Evolutionary conservation across 1,140 invertebrate genomes (phyloP).

Genomic region (Agrilus planipennis): DNA sequence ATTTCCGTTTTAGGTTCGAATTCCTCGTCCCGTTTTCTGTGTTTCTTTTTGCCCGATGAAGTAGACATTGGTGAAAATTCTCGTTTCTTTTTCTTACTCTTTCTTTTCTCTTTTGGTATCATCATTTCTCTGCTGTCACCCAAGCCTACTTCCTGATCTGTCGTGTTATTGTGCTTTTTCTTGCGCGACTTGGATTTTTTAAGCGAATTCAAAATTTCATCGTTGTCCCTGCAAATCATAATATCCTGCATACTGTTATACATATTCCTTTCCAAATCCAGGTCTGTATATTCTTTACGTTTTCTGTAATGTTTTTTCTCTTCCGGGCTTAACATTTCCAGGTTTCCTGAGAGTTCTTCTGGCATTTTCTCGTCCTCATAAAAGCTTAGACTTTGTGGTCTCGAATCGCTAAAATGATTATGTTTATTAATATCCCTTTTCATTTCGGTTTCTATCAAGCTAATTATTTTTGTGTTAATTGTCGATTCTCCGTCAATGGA

Average conservation of each 20-base stretch:
- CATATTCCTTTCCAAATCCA: constrained; percentile 29
- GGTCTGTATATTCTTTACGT: constrained; percentile 25
- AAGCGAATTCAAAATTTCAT: constrained; percentile 20
- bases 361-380: constrained; percentile 34
- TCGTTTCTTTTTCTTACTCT: constrained; percentile 31
- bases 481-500: constrained; percentile 44
- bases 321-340: constrained; percentile 31
- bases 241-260: constrained; percentile 30
- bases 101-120: constrained; percentile 31
- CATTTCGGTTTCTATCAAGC: constrained; percentile 46
- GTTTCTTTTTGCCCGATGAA: constrained; percentile 20
- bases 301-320: constrained; percentile 28
- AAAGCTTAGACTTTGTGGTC: constrained; percentile 33
- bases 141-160: constrained; percentile 23
- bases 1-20: constrained; percentile 28
- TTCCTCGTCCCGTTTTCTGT: constrained; percentile 29
- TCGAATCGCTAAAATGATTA: constrained; percentile 30
- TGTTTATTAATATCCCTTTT: constrained; percentile 34
- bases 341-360: constrained; percentile 32
- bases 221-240: constrained; percentile 23
- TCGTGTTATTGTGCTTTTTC: constrained; percentile 25
- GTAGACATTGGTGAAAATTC: constrained; percentile 23
- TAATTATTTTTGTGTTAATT: constrained; percentile 45
- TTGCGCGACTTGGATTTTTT: constrained; percentile 29
- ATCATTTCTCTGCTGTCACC: constrained; percentile 34